Evolutionary conservation across 2,797 vertebrate species (phyloP).

Genomic region (Halcyon smyrnensis): DNA sequence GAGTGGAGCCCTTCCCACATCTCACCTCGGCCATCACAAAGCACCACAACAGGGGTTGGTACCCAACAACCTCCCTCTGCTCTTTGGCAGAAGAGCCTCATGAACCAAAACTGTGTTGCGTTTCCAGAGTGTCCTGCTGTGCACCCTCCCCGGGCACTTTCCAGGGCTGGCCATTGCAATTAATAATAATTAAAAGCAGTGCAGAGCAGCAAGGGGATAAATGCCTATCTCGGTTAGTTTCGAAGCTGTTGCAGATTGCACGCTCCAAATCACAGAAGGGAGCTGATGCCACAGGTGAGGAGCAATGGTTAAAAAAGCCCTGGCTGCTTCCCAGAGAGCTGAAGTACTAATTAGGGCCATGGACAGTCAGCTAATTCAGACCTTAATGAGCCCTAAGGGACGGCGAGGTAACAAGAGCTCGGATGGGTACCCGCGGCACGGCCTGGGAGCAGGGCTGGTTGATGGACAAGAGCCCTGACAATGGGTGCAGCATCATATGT

Average conservation of each 20-base stretch:
- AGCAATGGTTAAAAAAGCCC: background rate
- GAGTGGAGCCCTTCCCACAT: background rate
- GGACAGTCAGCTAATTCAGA: conserved; percentile 17
- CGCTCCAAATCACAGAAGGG: background rate
- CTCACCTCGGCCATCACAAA: background rate
- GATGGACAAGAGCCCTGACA: background rate
- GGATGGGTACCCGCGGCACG: background rate
- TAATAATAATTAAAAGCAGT: background rate
- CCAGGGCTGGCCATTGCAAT: background rate
- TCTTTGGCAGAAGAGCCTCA: background rate
- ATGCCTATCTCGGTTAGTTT: background rate
- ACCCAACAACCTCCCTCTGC: background rate
- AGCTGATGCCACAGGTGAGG: background rate
- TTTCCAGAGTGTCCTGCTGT: background rate
- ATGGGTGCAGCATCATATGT: accelerated
- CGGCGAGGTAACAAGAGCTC: background rate
- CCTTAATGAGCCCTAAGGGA: conserved; percentile 29
- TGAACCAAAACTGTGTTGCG: background rate
- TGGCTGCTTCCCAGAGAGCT: conserved; percentile 28
- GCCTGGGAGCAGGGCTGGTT: background rate
- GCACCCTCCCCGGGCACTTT: background rate
- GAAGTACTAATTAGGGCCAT: conserved; percentile 38
- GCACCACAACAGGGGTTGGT: background rate
- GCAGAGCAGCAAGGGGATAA: background rate
- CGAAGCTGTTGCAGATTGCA: background rate